These are phyloP conservation scores for Pterois miles DNA, from an alignment of 2,797 vertebrate species.

Conservation along the genomic window DNA sequence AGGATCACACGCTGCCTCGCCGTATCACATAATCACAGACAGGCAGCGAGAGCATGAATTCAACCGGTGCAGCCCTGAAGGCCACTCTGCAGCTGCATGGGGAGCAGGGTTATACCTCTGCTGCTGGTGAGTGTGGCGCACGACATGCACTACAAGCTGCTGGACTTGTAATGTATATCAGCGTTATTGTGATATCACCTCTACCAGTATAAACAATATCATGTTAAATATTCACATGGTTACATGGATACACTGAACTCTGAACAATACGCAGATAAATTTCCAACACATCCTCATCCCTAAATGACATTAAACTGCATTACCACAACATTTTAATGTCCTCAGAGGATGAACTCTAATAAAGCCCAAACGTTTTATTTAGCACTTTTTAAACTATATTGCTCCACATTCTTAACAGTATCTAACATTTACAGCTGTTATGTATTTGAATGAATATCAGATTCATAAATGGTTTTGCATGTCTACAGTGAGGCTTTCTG, in stretches of 20 bases:
- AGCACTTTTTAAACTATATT: background rate
- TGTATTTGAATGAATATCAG: background rate
- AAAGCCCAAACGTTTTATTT: background rate
- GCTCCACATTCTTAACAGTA: no score
- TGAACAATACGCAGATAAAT: no score
- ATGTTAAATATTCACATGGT: no score
- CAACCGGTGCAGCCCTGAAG: background rate
- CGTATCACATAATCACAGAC: slow-evolving; percentile 65
- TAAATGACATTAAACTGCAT: no score
- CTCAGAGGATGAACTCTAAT: background rate
- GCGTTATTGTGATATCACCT: no score
- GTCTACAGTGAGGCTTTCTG: background rate
- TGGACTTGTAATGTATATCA: no score
- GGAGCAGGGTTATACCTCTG: slow-evolving; percentile 1
- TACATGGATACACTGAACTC: no score
- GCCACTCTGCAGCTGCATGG: slow-evolving; percentile 32
- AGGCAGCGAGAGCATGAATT: slow-evolving; percentile 29
- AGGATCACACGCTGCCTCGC: slow-evolving; percentile 34
- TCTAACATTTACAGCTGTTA: background rate
- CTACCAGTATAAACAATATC: no score
- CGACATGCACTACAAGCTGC: no score
- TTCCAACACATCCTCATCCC: no score
- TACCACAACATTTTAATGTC: background rate
- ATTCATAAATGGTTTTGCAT: background rate
- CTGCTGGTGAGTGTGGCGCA: no score